Evolutionary conservation across 2,888 invertebrate species (phyloP).

Genomic region (Celastrina argiolus): DNA sequence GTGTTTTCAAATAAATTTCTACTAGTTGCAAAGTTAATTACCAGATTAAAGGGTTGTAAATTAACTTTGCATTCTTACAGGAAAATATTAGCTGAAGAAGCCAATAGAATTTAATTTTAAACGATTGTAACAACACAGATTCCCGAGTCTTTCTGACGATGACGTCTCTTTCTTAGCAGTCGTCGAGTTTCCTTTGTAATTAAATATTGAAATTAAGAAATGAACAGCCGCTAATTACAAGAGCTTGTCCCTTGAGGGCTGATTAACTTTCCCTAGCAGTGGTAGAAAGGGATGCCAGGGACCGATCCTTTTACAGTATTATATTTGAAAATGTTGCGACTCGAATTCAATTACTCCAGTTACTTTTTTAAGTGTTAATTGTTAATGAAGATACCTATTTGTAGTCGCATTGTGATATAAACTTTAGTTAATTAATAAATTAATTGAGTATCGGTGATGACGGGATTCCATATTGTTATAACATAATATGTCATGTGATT

Average conservation of each 20-base stretch:
- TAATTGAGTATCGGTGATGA: no score
- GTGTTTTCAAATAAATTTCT: background rate
- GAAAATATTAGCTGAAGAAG: slow-evolving; percentile 53
- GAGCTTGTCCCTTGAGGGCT: slow-evolving; percentile 77
- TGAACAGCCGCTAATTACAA: slow-evolving; percentile 79
- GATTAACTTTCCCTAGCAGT: slow-evolving; percentile 69
- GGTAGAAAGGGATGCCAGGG: slow-evolving; percentile 64
- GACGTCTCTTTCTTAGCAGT: slow-evolving; percentile 74
- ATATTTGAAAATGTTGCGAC: slow-evolving; percentile 46
- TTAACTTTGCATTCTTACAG: slow-evolving; percentile 31
- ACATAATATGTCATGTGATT: no score
- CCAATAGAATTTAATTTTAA: slow-evolving; percentile 53
- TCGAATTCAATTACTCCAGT: slow-evolving; percentile 11
- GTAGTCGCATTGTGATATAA: no score
- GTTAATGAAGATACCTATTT: background rate
- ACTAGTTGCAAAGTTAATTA: background rate
- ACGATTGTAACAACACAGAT: slow-evolving; percentile 67
- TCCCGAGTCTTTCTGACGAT: slow-evolving; percentile 69
- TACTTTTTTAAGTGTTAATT: background rate
- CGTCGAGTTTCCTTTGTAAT: slow-evolving; percentile 79
- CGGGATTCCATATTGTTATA: no score
- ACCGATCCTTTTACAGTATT: slow-evolving; percentile 63
- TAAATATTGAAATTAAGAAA: slow-evolving; percentile 80
- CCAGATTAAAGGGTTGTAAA: background rate
- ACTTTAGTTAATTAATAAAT: no score